Conservation (phyloP, 2,797 vertebrate genomes). For the Acanthis flammea region DNA sequence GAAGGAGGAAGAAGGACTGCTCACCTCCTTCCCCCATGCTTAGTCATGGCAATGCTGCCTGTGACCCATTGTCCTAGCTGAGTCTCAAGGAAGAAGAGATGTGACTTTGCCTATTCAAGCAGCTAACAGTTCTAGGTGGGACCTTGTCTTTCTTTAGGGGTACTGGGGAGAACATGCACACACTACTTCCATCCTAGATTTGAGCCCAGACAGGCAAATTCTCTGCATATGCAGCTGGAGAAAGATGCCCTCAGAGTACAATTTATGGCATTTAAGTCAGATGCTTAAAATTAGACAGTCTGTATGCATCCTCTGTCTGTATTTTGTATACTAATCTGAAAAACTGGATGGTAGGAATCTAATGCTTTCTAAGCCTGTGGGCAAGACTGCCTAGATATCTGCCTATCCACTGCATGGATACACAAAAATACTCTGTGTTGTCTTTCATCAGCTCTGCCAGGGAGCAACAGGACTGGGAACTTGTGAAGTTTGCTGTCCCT, state of each 20-base stretch:
- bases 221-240: neutral
- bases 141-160: neutral
- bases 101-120: neutral
- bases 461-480: neutral
- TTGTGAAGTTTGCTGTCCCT: neutral
- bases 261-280: neutral
- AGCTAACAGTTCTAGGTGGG: neutral
- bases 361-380: neutral
- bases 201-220: constrained; percentile 42
- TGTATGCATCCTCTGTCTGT: neutral
- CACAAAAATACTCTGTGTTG: neutral
- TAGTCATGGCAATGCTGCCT: neutral
- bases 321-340: constrained; percentile 20
- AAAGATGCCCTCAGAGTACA: constrained; percentile 10
- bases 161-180: neutral
- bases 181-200: neutral
- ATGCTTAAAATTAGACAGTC: constrained; percentile 23
- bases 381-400: neutral
- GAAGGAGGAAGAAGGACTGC: neutral
- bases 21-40: neutral
- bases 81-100: neutral
- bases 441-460: constrained; percentile 8
- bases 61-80: neutral
- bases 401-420: neutral
- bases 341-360: constrained; percentile 11